Evolutionary conservation across 2,888 invertebrate species (phyloP).

Genomic region (Sylvicola cinctus): DNA sequence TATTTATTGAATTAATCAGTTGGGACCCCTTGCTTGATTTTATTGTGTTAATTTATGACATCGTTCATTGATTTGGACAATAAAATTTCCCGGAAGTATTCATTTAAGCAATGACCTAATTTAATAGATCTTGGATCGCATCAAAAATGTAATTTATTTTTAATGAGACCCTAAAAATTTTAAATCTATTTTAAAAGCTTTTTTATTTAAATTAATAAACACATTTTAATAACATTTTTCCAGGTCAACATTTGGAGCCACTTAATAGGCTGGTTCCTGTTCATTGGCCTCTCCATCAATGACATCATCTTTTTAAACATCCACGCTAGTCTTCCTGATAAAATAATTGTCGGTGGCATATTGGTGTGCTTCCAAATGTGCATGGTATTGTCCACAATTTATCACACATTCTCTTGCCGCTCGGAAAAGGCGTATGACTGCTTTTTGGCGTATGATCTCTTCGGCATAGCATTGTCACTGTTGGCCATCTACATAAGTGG

Average conservation of each 20-base stretch:
- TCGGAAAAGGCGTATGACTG: constrained; percentile 69
- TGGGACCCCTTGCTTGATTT: too few species aligned
- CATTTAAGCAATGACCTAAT: neutral
- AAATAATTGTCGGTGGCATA: constrained; percentile 62
- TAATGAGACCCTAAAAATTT: too few species aligned
- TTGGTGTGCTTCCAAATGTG: constrained; percentile 82
- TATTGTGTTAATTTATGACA: too few species aligned
- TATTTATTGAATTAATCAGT: too few species aligned
- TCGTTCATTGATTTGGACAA: too few species aligned
- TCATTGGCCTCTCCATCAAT: constrained; percentile 63
- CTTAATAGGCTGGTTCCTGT: constrained; percentile 65
- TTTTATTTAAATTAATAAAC: neutral
- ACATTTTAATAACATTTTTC: too few species aligned
- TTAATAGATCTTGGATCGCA: too few species aligned
- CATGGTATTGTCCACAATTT: constrained; percentile 78
- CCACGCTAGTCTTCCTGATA: constrained; percentile 62
- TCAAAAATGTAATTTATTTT: too few species aligned
- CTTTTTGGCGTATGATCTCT: constrained; percentile 76
- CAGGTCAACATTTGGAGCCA: constrained; percentile 91
- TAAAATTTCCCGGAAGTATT: too few species aligned
- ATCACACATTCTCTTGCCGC: constrained; percentile 87
- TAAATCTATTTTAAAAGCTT: neutral
- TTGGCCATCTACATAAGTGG: constrained; percentile 90
- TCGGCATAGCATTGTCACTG: constrained; percentile 82
- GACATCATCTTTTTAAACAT: constrained; percentile 61